Base-by-base conservation (phyloP, 2,888 invertebrate genomes). In the Gasteruption jaculator region DNA sequence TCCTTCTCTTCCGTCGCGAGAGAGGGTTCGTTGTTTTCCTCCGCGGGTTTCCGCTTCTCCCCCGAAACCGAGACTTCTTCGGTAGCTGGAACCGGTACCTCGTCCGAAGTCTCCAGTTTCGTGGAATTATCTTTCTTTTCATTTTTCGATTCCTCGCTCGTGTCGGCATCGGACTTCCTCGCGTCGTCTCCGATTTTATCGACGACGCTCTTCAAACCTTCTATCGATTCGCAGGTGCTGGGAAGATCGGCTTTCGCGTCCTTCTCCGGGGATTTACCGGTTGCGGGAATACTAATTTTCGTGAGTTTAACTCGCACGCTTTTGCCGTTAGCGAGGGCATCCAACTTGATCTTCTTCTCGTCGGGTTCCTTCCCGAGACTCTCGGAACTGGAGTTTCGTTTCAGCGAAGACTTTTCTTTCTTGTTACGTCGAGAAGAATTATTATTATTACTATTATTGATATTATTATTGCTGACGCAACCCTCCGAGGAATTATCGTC, bases 211-310 rank as follows among this genome's bases (percentile, higher is more conserved):
- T 56, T 58, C 25, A 65, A 49, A 42, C 45, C 61, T 46, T 63
- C 65, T n/a, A 65, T 63, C 3, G 65, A 63, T 43, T 64, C 58
- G 39, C 62, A 67, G 19, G 60, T 61, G n/a, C 56, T 57, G 18
- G 57, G 38, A 20, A 57, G 51, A 7, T 30, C 32, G 8, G 46
- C 52, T n/a, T n/a, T n/a, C 2, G 25, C 21, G 14, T 41, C 5
- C 5, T 36, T 46, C 1, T 41, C 14, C 1, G 19, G 12, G 10
- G 46, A 2, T 10, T 15, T 12, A 0, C 25, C 5, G 14, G 30
- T 38, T 4, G 22, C 25, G 2, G 25, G 5, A 15, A 38, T 26
- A 40, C 32, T 25, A 22, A 35, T 43, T 5, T 35, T 25, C 35
- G 33, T 43, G 5, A 22, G 30, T 20, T 56, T 48, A 7, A 34